Conservation (phyloP, 2,797 vertebrate species). For the Eidolon dupreanum region DNA sequence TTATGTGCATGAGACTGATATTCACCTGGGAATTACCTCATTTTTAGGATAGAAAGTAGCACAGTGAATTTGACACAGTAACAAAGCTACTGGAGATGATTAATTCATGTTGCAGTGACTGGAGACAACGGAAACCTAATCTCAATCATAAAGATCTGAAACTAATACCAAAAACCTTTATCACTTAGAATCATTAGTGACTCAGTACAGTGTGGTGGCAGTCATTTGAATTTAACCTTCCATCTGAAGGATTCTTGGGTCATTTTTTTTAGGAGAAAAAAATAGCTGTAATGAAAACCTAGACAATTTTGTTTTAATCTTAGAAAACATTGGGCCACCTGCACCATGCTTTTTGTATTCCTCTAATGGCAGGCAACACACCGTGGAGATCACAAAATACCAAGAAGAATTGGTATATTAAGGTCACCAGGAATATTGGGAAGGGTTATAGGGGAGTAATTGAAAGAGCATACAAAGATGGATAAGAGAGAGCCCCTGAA, state of each 20-base stretch:
- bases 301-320: neutral
- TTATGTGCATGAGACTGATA: constrained; percentile 7
- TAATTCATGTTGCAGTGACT: constrained; percentile 23
- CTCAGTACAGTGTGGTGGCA: neutral
- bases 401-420: neutral
- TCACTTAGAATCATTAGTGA: neutral
- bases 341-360: neutral
- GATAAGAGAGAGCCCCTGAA: neutral
- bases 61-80: constrained; percentile 37
- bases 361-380: neutral
- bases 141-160: constrained; percentile 9
- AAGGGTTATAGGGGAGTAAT: neutral
- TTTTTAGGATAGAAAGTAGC: constrained; percentile 1
- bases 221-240: neutral
- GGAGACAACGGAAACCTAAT: neutral
- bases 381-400: neutral
- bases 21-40: neutral
- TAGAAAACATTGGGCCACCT: neutral
- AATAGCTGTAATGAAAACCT: neutral
- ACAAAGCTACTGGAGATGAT: constrained; percentile 12
- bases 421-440: neutral
- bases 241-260: neutral
- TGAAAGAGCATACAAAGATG: neutral
- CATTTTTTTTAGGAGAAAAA: constrained; percentile 17
- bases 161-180: neutral